Evolutionary conservation across 2,888 invertebrate genomes (phyloP).

Genomic region (Tricholauxania praeusta): DNA sequence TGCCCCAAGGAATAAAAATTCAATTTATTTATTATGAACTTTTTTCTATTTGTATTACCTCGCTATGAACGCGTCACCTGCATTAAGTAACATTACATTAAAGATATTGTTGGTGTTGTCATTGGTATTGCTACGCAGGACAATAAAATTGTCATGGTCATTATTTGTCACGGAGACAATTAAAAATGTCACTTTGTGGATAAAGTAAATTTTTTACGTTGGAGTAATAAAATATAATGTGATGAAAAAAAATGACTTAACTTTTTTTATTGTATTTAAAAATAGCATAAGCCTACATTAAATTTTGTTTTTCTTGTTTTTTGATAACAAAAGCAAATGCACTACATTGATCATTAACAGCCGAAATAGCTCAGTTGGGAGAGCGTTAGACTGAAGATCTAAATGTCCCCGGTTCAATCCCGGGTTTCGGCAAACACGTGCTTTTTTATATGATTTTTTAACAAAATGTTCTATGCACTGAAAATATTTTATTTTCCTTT

Average conservation of each 20-base stretch:
- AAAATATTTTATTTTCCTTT: not conserved
- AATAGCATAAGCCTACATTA: not conserved
- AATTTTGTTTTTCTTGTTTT: too few species aligned
- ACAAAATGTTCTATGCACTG: too few species aligned
- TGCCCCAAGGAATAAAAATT: conserved; percentile 21
- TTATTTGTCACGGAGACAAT: conserved; percentile 5
- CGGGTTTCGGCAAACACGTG: conserved; percentile 55
- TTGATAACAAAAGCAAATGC: too few species aligned
- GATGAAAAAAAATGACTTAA: not conserved
- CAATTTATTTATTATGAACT: conserved; percentile 11
- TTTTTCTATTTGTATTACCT: not conserved
- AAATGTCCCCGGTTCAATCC: conserved; percentile 64
- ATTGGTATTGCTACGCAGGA: not conserved
- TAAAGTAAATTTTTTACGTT: not conserved
- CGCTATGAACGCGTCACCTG: conserved; percentile 5
- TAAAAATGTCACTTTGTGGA: conserved; percentile 9
- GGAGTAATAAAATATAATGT: not conserved
- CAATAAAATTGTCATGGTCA: not conserved
- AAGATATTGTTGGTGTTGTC: conserved; percentile 8
- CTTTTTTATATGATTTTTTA: not conserved
- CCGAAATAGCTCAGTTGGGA: conserved; percentile 68
- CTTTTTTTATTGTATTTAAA: not conserved
- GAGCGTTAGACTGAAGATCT: conserved; percentile 66
- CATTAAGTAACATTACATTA: not conserved
- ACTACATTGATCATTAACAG: not conserved